Percentiles rank a stretch among this genome's conserved stretches.
phyloP scores from a whole-genome alignment of 2,113 vertebrate species.

The Tragelaphus buxtoni region DNA sequence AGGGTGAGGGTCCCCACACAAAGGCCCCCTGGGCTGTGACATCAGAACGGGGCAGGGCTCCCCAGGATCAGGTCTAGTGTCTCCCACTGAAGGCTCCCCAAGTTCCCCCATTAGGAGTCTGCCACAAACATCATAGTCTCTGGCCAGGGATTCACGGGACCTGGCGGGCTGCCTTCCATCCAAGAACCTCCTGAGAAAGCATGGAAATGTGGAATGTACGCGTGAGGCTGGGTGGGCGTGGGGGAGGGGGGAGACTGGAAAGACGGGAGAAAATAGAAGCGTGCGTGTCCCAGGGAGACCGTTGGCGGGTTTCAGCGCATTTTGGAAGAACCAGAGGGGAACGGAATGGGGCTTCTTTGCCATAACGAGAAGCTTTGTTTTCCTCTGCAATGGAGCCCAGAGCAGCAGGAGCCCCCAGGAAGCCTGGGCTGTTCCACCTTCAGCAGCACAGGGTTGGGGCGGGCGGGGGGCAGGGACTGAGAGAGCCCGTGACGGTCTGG shows the following conservation, averaged over 20 bases:
- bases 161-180: not conserved
- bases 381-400: not conserved
- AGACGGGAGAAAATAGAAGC: not conserved
- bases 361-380: not conserved
- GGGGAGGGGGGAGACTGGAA: no score
- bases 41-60: not conserved
- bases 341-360: accelerated
- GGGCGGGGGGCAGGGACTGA: accelerated
- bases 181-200: no score
- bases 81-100: not conserved
- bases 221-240: not conserved
- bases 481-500: accelerated
- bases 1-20: not conserved
- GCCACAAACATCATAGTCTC: no score
- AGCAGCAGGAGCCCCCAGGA: accelerated
- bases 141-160: not conserved
- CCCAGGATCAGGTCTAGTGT: not conserved
- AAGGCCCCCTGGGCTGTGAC: not conserved
- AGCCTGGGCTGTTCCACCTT: accelerated
- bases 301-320: accelerated
- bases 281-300: not conserved
- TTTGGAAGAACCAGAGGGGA: not conserved
- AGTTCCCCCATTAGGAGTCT: accelerated
- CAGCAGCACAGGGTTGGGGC: not conserved
- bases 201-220: not conserved